phyloP scores from a whole-genome alignment of 1,140 invertebrate genomes.

The Platorchestia sp. region DNA sequence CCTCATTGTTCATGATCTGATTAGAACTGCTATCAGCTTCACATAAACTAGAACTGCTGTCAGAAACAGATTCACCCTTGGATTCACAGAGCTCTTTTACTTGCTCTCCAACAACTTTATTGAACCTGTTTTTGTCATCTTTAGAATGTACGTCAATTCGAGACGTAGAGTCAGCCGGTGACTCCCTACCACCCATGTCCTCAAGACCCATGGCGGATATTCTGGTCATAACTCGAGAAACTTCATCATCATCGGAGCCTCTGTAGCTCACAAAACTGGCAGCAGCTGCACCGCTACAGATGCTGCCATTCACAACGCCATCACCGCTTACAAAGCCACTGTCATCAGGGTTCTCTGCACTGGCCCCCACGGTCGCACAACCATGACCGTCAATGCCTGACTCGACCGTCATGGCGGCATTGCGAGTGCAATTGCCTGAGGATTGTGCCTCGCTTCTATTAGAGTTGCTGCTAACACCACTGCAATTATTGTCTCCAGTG shows the following conservation, averaged over 20 bases:
- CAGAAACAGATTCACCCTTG: background rate
- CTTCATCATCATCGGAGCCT: background rate
- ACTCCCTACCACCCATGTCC: background rate
- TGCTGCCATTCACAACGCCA: background rate
- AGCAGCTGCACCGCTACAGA: background rate
- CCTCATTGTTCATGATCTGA: background rate
- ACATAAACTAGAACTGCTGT: background rate
- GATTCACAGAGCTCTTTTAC: background rate
- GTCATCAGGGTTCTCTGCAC: background rate
- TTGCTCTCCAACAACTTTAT: background rate
- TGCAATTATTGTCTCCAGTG: background rate
- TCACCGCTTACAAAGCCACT: slow-evolving; percentile 15
- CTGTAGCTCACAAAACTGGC: background rate
- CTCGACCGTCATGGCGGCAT: background rate
- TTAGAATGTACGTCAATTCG: background rate
- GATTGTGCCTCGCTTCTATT: background rate
- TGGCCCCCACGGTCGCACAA: background rate
- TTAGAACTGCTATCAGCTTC: background rate
- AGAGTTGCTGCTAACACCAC: background rate
- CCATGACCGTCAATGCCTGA: no score
- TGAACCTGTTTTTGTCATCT: slow-evolving; percentile 56
- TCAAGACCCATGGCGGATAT: background rate
- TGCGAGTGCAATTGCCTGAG: background rate
- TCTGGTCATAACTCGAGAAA: background rate
- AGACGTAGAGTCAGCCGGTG: background rate